Evolutionary conservation across 2,113 vertebrate genomes (phyloP).

Genomic region (Chaenogobius annularis): DNA sequence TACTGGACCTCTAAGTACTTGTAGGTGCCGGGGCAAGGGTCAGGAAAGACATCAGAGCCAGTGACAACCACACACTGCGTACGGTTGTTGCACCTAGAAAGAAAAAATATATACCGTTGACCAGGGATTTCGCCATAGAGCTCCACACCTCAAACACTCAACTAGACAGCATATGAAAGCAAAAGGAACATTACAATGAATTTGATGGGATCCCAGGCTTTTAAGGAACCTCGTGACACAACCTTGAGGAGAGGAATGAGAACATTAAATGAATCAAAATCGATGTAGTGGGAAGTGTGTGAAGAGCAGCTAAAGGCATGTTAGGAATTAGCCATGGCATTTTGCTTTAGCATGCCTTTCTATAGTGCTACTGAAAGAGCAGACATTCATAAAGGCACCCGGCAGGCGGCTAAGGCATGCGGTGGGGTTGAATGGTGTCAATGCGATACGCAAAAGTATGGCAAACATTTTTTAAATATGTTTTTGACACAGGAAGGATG

Average conservation of each 20-base stretch:
- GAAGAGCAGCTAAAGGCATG: constrained; percentile 51
- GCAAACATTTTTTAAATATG: constrained; percentile 37
- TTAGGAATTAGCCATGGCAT: constrained; percentile 51
- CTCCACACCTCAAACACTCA: constrained; percentile 46
- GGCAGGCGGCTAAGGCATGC: constrained; percentile 56
- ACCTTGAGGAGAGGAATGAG: constrained; percentile 60
- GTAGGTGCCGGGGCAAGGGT: constrained; percentile 98
- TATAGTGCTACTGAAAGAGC: constrained; percentile 58
- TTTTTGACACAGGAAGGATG: constrained; percentile 34
- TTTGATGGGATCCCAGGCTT: constrained; percentile 54
- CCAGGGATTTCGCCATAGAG: constrained; percentile 70
- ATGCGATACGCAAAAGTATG: constrained; percentile 27
- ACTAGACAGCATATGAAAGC: constrained; percentile 46
- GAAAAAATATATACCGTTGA: constrained; percentile 69
- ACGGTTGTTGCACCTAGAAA: constrained; percentile 96
- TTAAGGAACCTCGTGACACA: constrained; percentile 42
- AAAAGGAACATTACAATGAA: constrained; percentile 34
- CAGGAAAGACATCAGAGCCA: constrained; percentile 98
- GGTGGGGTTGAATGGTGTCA: constrained; percentile 41
- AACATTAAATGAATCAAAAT: constrained; percentile 46
- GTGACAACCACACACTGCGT: constrained; percentile 98
- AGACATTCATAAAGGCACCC: constrained; percentile 64
- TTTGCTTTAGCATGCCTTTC: constrained; percentile 51
- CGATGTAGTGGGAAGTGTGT: constrained; percentile 38
- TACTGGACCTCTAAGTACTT: constrained; percentile 99